These are phyloP conservation scores for Zootoca vivipara DNA, from an alignment of 2,113 vertebrate genomes.

Conservation along the genomic window DNA sequence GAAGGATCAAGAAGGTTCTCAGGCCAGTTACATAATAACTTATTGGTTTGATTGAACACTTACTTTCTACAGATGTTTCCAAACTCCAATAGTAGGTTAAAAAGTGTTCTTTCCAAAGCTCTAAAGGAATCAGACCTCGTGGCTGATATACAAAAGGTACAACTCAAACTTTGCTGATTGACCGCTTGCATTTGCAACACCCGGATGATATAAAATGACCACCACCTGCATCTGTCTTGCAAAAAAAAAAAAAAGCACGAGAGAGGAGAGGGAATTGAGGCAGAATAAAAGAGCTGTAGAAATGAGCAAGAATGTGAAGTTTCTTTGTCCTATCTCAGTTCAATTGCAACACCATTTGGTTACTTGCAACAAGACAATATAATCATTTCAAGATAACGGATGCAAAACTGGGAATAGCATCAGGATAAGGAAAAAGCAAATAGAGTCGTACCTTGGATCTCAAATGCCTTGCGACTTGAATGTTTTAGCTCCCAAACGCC, in stretches of 20 bases:
- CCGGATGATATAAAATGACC: background rate
- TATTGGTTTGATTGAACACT: no score
- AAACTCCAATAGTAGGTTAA: background rate
- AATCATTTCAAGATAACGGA: background rate
- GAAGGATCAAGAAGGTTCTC: background rate
- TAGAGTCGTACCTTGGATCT: background rate
- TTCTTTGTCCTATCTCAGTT: background rate
- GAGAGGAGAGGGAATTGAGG: background rate
- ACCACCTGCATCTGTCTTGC: background rate
- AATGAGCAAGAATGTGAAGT: background rate
- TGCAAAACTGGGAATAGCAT: background rate
- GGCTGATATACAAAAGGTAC: background rate
- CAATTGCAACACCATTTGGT: background rate
- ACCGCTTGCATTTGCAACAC: background rate
- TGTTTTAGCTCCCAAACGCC: no score
- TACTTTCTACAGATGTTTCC: background rate
- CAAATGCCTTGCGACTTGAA: no score
- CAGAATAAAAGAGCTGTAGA: background rate
- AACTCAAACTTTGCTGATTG: background rate
- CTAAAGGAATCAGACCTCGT: background rate
- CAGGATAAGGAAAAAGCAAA: background rate
- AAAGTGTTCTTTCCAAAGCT: background rate
- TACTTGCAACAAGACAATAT: background rate
- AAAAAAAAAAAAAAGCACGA: background rate
- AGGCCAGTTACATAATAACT: background rate